Evolutionary conservation across 2,113 vertebrate species (phyloP).

Genomic region (Dissostichus mawsoni): DNA sequence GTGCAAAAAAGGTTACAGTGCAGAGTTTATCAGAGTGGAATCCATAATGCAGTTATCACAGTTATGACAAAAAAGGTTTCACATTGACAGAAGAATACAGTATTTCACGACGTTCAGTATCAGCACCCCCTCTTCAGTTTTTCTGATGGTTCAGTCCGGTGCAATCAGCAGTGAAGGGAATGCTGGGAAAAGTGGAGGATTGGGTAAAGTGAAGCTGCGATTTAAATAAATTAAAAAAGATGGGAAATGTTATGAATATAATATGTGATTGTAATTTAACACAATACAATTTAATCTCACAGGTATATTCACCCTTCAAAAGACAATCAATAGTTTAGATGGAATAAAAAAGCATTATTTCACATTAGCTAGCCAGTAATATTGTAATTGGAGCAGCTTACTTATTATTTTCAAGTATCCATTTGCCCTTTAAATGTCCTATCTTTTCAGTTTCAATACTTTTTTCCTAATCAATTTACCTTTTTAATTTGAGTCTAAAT

Average conservation of each 20-base stretch:
- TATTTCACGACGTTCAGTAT: constrained; percentile 2
- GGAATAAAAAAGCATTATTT: not conserved
- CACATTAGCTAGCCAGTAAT: too few relatives aligned
- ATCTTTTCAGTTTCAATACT: not conserved
- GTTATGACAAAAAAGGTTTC: constrained; percentile 18
- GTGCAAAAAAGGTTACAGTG: constrained; percentile 15
- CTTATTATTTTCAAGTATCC: not conserved
- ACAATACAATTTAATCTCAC: not conserved
- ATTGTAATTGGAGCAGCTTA: not conserved
- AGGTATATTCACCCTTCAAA: not conserved
- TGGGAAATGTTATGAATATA: not conserved
- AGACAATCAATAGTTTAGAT: not conserved
- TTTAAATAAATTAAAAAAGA: constrained; percentile 9
- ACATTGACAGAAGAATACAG: constrained; percentile 28
- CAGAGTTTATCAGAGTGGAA: not conserved
- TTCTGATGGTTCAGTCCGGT: constrained; percentile 64
- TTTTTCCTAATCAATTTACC: not conserved
- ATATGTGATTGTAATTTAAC: not conserved
- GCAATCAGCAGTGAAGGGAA: constrained; percentile 41
- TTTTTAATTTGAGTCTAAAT: not conserved
- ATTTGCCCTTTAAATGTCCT: not conserved
- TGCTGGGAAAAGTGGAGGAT: constrained; percentile 54
- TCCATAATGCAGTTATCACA: constrained; percentile 7
- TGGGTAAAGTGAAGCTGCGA: constrained; percentile 47
- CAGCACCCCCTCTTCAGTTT: constrained; percentile 30